Conservation (phyloP, 2,797 vertebrate species). For the Cephalopachus bancanus region DNA sequence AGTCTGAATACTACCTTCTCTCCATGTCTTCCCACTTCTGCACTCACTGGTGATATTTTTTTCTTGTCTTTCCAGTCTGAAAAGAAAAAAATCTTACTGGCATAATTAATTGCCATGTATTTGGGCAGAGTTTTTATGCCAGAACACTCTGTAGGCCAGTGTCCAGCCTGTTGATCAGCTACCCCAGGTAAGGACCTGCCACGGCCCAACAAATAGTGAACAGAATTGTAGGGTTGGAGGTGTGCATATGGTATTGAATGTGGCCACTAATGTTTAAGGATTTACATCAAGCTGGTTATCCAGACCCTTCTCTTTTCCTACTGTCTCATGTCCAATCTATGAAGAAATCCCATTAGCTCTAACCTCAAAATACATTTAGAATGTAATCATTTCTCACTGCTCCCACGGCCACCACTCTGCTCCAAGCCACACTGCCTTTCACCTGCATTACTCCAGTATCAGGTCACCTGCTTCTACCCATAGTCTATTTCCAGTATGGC, state of each 20-base stretch:
- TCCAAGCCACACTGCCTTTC: not conserved
- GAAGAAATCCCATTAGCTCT: constrained; percentile 17
- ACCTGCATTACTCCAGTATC: not conserved
- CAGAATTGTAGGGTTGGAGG: not conserved
- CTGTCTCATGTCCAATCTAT: not conserved
- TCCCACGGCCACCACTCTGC: not conserved
- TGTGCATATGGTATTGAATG: not conserved
- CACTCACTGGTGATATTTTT: not conserved
- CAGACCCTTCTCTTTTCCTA: not conserved
- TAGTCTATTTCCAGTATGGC: not conserved
- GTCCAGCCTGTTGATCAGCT: not conserved
- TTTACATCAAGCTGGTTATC: not conserved
- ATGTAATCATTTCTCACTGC: not conserved
- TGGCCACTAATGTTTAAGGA: not conserved
- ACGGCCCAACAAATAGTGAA: not conserved
- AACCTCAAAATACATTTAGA: constrained; percentile 22
- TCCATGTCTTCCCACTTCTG: not conserved
- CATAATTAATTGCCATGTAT: not conserved
- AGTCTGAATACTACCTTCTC: constrained; percentile 37
- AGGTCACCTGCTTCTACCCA: not conserved
- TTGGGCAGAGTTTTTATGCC: not conserved
- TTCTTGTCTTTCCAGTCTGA: constrained; percentile 17
- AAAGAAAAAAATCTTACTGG: constrained; percentile 10
- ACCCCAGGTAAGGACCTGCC: not conserved
- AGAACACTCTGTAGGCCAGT: not conserved